phyloP scores from a whole-genome alignment of 2,113 vertebrate genomes.

The Stercorarius parasiticus region DNA sequence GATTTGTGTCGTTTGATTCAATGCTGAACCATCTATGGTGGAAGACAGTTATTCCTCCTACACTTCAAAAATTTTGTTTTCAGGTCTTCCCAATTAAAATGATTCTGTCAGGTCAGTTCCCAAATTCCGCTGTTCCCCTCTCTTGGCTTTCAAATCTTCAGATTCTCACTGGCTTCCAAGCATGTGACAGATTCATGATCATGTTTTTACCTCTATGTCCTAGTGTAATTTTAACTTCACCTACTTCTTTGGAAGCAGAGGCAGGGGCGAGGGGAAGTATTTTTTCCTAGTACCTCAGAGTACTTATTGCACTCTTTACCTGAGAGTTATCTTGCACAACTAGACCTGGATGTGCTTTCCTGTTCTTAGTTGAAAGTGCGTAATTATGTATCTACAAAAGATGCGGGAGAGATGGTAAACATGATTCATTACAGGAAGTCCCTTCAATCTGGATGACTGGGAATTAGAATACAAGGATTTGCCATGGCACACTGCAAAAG shows the following conservation, averaged over 20 bases:
- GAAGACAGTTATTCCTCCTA: not conserved
- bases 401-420: not conserved
- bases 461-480: not conserved
- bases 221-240: not conserved
- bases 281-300: not conserved
- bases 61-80: not conserved
- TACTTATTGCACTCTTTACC: not conserved
- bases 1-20: not conserved
- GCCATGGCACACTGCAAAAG: not conserved
- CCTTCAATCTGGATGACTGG: not conserved
- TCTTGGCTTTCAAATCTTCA: not conserved
- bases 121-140: not conserved
- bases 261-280: rapidly evolving
- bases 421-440: not conserved
- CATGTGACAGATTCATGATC: not conserved
- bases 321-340: not conserved
- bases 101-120: not conserved
- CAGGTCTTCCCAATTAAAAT: not conserved
- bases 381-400: not conserved
- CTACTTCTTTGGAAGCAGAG: not conserved
- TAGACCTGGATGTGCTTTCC: not conserved
- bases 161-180: not conserved
- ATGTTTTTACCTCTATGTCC: not conserved
- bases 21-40: not conserved
- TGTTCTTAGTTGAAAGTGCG: not conserved